Percentiles rank a stretch among this genome's conserved stretches.
Conservation (phyloP, 30 jellyfish, hydroid and myxozoan species). For the Turritopsis rubra region DNA sequence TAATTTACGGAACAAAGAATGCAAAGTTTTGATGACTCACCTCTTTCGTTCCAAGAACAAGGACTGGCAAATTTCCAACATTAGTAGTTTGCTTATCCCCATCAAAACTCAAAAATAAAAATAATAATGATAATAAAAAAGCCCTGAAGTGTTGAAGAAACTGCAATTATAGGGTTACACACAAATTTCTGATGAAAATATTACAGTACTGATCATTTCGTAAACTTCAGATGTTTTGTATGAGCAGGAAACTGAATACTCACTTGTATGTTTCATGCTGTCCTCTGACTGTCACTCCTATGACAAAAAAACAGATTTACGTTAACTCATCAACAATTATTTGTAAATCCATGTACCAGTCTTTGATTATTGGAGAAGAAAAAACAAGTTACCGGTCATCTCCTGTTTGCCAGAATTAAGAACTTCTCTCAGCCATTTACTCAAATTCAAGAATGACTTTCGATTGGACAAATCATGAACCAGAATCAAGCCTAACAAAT, state of each 20-base stretch:
- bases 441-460: conserved; percentile 61
- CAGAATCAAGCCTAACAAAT: conserved; percentile 60
- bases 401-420: conserved; percentile 70
- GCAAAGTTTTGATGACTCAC: background rate
- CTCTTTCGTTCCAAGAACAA: conserved; percentile 34
- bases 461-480: conserved; percentile 86
- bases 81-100: background rate
- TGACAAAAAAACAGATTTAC: background rate
- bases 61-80: conserved; percentile 17
- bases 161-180: too few species aligned
- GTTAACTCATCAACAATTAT: background rate
- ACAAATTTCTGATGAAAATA: too few species aligned
- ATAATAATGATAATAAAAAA: too few species aligned
- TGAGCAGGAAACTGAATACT: background rate
- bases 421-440: conserved; percentile 69
- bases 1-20: too few species aligned
- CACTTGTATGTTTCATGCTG: background rate
- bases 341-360: background rate
- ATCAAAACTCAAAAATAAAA: background rate
- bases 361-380: background rate
- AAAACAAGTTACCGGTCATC: conserved; percentile 48
- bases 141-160: too few species aligned
- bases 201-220: too few species aligned
- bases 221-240: too few species aligned
- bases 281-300: background rate